Evolutionary conservation across 2,888 invertebrate species (phyloP).

Genomic region (Hecatera dysodea): DNA sequence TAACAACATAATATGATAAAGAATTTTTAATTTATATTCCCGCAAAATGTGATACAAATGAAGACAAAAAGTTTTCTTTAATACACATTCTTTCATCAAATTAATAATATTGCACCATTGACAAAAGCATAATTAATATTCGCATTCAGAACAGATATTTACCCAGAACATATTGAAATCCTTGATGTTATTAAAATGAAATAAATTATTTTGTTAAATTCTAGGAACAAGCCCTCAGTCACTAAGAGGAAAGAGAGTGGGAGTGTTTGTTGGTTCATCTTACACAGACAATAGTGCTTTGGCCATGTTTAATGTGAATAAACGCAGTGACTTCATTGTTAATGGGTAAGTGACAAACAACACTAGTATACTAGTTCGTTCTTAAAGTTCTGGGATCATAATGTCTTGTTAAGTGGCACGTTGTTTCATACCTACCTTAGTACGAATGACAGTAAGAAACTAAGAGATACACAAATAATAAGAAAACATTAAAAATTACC

Average conservation of each 20-base stretch:
- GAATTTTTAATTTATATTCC: neutral
- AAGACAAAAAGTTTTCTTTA: neutral
- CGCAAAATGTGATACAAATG: neutral
- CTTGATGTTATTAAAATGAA: neutral
- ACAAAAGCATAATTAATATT: neutral
- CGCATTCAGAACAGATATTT: neutral
- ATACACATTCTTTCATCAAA: too few species aligned
- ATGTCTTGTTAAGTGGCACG: too few species aligned
- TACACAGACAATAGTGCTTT: conserved; percentile 58
- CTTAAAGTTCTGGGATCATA: neutral
- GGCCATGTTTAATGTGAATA: conserved; percentile 42
- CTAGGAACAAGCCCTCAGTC: conserved; percentile 68
- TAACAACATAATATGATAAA: neutral
- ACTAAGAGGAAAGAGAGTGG: conserved; percentile 66
- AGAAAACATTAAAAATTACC: too few species aligned
- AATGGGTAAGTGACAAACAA: conserved; percentile 62
- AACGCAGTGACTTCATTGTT: conserved; percentile 55
- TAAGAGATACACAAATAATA: too few species aligned
- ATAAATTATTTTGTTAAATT: conserved; percentile 3
- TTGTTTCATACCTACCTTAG: too few species aligned
- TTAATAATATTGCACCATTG: neutral
- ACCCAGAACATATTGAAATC: neutral
- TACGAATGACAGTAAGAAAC: too few species aligned
- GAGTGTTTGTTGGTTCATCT: conserved; percentile 70
- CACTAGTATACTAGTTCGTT: neutral